Base-by-base conservation (phyloP, 2,797 vertebrate genomes). In the Danio albolineatus region DNA sequence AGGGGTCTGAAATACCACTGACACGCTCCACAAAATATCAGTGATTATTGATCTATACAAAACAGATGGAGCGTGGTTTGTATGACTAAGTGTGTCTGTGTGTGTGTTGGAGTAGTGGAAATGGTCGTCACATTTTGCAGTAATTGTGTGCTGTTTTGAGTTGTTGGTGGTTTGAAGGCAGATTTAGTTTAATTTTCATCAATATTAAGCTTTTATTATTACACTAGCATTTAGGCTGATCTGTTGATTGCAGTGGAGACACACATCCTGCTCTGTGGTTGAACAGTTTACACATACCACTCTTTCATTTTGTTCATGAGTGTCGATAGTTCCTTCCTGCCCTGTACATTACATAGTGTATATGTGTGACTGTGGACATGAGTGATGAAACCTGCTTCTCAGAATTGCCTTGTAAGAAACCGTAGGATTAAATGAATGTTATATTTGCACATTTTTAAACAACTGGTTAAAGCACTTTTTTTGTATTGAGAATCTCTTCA, bases 231-330 rank as follows among this genome's bases (percentile, higher is more conserved):
- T 1, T 62, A 28, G 53, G 54, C 39, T 44, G 8, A 16, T 0
- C 21, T 41, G 21, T 21, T 77, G 17, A 46, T 74, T 78, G 59
- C 62, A 43, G 21, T 73, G 71, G 54, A 81, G 65, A 83, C 39
- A 48, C 19, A 48, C 81, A 85, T 83, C 62, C 73, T 84, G 28
- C 28, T 49, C 76, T 79, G 79, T 81, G 79, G 76, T 75, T 85
- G 17, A 80, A 61, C 17, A 16, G 44, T 61, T 73, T 78, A 60
- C 19, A 14, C 14, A 65, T 71, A 44, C 70, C 14, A 54, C 44
- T 73, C n/a, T 39, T 46, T 70, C 48, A 19, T 61, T 74, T 21
- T 67, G 70, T 73, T 48, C 7, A 19, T 36, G 21, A 43, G 49
- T 60, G 9, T 59, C 72, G n/a, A 53, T 78, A 78, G 60, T 71